Evolutionary conservation across 2,888 invertebrate species (phyloP).

Genomic region (Nudaria mundana): DNA sequence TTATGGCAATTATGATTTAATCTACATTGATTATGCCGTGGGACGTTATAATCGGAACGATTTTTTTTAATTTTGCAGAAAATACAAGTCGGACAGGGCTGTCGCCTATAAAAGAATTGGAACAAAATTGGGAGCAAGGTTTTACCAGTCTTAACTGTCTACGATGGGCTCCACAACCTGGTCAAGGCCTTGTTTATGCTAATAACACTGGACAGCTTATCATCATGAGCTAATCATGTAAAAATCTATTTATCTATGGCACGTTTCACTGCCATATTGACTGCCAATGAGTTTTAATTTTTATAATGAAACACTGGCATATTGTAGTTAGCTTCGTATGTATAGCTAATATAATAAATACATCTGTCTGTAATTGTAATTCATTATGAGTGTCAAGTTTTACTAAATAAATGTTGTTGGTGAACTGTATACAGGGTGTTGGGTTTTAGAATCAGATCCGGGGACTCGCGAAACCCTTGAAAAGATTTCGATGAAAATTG

Average conservation of each 20-base stretch:
- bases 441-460: no score
- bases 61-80: conserved; percentile 42
- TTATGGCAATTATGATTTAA: no score
- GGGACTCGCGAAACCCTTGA: no score
- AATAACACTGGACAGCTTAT: conserved; percentile 92
- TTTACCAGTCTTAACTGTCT: conserved; percentile 91
- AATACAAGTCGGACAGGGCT: conserved; percentile 63
- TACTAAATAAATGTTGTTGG: conserved; percentile 23
- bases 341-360: conserved; percentile 15
- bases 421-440: no score
- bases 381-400: conserved; percentile 19
- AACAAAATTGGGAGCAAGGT: conserved; percentile 83
- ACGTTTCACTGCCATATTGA: conserved; percentile 23
- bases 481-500: no score
- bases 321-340: conserved; percentile 11
- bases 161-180: conserved; percentile 90
- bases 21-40: no score
- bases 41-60: no score
- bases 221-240: conserved; percentile 82
- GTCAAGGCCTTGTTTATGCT: conserved; percentile 92
- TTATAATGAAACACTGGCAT: conserved; percentile 21
- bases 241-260: conserved; percentile 8
- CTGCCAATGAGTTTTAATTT: conserved; percentile 16
- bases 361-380: conserved; percentile 20
- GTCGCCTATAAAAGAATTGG: conserved; percentile 83